Evolutionary conservation across 2,888 invertebrate genomes (phyloP).

Genomic region (Volucella inflata): DNA sequence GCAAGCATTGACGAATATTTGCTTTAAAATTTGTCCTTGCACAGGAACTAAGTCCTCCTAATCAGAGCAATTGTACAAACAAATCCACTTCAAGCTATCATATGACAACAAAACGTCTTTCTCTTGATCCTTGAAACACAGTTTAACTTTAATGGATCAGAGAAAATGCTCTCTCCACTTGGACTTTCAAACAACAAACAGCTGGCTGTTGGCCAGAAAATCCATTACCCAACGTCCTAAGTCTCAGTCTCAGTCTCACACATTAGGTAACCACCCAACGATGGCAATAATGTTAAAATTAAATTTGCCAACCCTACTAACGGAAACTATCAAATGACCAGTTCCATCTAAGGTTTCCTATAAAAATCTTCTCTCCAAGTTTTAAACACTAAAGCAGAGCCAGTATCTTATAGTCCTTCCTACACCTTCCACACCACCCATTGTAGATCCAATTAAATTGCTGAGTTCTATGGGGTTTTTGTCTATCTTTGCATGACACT

Average conservation of each 20-base stretch:
- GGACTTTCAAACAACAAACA: background rate
- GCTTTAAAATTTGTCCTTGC: too few relatives aligned
- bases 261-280: constrained; percentile 3
- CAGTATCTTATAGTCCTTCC: background rate
- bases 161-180: too few relatives aligned
- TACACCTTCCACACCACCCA: background rate
- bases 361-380: constrained; percentile 36
- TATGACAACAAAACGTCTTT: too few relatives aligned
- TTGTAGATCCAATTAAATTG: constrained; percentile 59
- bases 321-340: constrained; percentile 60
- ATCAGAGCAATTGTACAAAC: too few relatives aligned
- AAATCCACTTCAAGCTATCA: too few relatives aligned
- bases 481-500: constrained; percentile 62
- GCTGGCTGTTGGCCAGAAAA: constrained; percentile 45
- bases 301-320: constrained; percentile 11
- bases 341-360: constrained; percentile 55
- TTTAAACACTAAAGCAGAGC: constrained; percentile 33
- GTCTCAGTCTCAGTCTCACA: background rate
- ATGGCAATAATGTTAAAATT: constrained; percentile 49
- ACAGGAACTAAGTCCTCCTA: too few relatives aligned
- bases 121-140: too few relatives aligned
- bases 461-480: constrained; percentile 68
- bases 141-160: too few relatives aligned
- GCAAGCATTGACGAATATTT: too few relatives aligned
- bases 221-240: constrained; percentile 14